Evolutionary conservation across 2,797 vertebrate species (phyloP).

Genomic region (Hoplostethus atlanticus): DNA sequence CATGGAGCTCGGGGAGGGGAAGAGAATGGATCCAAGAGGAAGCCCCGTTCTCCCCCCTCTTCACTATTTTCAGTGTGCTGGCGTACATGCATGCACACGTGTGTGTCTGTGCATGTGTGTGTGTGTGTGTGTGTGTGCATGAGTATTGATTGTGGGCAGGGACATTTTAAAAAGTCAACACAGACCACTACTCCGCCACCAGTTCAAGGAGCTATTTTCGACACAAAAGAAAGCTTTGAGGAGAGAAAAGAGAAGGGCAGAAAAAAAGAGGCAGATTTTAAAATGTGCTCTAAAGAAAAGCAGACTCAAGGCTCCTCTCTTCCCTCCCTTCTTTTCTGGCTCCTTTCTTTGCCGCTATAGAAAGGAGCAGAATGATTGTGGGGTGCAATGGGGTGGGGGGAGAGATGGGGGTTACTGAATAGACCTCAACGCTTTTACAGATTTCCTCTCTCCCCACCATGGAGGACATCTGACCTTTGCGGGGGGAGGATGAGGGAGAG

Average conservation of each 20-base stretch:
- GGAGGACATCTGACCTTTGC: constrained; percentile 98
- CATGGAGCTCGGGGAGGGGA: background rate
- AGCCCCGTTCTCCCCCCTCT: background rate
- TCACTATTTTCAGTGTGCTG: background rate
- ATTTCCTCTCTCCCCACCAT: constrained; percentile 92
- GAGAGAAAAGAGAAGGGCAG: constrained; percentile 71
- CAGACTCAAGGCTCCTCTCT: constrained; percentile 75
- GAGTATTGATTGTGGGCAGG: constrained; percentile 67
- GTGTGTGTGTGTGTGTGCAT: constrained; percentile 22
- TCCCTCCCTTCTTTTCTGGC: constrained; percentile 72
- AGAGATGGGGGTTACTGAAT: constrained; percentile 89
- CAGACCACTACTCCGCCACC: constrained; percentile 66
- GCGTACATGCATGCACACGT: too few species aligned
- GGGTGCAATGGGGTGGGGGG: constrained; percentile 81
- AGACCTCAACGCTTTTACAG: constrained; percentile 91
- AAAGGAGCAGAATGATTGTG: constrained; percentile 93
- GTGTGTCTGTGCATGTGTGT: background rate
- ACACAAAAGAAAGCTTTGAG: constrained; percentile 83
- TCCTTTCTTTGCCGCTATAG: constrained; percentile 78
- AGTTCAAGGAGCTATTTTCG: constrained; percentile 82
- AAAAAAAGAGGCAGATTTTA: constrained; percentile 81
- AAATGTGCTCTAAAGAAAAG: constrained; percentile 80
- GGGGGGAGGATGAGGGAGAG: constrained; percentile 71
- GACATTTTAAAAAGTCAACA: constrained; percentile 74
- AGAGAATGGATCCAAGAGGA: background rate